Evolutionary conservation across 2,888 invertebrate genomes (phyloP), one percentile per base, ranked within the genome.

Genomic region (Brachyopa scutellaris): DNA sequence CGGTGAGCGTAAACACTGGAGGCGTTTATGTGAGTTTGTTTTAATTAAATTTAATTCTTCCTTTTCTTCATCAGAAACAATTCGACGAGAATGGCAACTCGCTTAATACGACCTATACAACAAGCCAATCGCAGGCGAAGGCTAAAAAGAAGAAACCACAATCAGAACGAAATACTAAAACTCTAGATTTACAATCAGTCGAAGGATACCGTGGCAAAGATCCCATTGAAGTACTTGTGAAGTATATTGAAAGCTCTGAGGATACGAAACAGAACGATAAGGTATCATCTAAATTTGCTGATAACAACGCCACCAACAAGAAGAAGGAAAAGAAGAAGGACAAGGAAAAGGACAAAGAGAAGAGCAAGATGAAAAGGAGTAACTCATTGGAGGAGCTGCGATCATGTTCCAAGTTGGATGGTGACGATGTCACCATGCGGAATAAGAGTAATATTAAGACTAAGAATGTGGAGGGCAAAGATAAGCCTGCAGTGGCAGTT

Each of bases 31-130:
- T 84, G 40, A 73, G n/a, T n/a, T 47, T 84, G 47, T 66, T 53
- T 57, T 55, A 64, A 61, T 53, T 4, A 42, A 59, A 62, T 70
- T 29, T 77, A 72, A 77, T 70, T 13, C 45, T 74, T 59, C 59
- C 33, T 67, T 85, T 84, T 85, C 92, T 92, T 66, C 91, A 93
- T 92, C 95, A 90, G 88, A 89, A 89, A 49, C 88, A 94, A 83
- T 91, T 94, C 80, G 96, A 96, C 91, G 96, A 96, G 91, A 96
- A 96, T 88, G 95, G 95, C 79, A 96, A 96, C 89, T 93, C 95
- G 33, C 91, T 95, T 11, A 85, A 86, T 66, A 88, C 88, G 31
- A 77, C 80, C 7, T 79, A 84, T 62, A 86, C 76, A 92, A 93
- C 90, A 92, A 89, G 84, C 87, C 90, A 84, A 90, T 93, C 89